A percentile compares a stretch with the other conserved stretches of the same genome.
phyloP scores from a whole-genome alignment of 2,113 vertebrate genomes.

The Helogale parvula region DNA sequence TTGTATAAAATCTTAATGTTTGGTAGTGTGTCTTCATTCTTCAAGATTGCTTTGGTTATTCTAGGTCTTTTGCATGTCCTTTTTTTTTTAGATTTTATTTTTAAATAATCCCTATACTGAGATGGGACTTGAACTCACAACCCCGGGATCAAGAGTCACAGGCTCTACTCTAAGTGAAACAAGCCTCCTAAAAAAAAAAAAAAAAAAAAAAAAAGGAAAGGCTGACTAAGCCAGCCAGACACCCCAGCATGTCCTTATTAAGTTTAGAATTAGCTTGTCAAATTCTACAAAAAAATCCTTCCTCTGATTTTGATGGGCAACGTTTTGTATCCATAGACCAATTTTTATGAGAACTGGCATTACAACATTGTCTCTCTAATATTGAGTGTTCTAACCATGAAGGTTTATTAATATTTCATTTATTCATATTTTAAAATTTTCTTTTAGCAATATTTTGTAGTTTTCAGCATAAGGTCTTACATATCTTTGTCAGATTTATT shows the following conservation, averaged over 20 bases:
- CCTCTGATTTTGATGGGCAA: not conserved
- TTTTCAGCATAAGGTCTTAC: not conserved
- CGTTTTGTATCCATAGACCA: not conserved
- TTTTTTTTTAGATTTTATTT: too few species aligned
- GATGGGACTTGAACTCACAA: too few species aligned
- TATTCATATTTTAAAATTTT: not conserved
- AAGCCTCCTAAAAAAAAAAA: too few species aligned
- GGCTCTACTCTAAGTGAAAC: too few species aligned
- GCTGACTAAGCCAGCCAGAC: not conserved
- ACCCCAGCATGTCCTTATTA: not conserved
- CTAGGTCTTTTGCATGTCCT: too few species aligned
- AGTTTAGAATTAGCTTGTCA: slow-evolving; percentile 10
- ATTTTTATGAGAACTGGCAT: not conserved
- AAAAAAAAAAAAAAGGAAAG: too few species aligned
- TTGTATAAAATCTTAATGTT: not conserved
- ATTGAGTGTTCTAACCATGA: not conserved
- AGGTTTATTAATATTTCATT: not conserved
- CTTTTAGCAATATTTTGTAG: not conserved
- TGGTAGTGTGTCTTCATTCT: not conserved
- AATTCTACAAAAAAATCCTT: not conserved
- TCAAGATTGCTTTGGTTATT: not conserved
- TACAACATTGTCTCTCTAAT: not conserved
- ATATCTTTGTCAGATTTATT: not conserved
- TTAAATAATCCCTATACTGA: too few species aligned
- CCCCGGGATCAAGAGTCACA: too few species aligned